A percentile compares a stretch with the other conserved stretches of the same genome.
Evolutionary conservation across 2,113 vertebrate species (phyloP).

Genomic region (Psammodynastes pulverulentus): DNA sequence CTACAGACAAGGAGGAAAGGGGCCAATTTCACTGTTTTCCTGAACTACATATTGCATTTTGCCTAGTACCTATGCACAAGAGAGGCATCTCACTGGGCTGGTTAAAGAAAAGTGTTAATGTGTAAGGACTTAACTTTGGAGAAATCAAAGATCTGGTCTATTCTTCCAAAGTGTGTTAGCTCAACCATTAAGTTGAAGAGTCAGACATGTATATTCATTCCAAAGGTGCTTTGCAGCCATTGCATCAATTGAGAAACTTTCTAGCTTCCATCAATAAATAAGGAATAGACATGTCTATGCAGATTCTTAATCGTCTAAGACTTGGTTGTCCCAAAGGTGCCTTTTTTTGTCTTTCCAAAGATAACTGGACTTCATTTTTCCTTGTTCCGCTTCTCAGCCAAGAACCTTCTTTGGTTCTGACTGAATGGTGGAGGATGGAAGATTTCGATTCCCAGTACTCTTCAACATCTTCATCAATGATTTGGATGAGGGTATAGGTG

Average conservation of each 20-base stretch:
- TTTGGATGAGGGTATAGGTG: too few relatives aligned
- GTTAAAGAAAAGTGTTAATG: conserved; percentile 79
- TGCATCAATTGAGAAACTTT: neutral
- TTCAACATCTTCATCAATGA: too few relatives aligned
- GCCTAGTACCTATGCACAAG: conserved; percentile 76
- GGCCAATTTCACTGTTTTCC: conserved; percentile 76
- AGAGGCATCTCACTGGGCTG: conserved; percentile 73
- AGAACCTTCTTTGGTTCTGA: neutral
- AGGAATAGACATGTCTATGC: neutral
- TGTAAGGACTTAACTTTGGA: conserved; percentile 85
- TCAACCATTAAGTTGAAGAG: neutral
- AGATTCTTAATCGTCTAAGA: neutral
- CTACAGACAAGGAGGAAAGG: conserved; percentile 55
- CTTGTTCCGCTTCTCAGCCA: neutral
- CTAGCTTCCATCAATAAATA: neutral
- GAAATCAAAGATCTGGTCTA: conserved; percentile 56
- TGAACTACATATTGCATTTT: conserved; percentile 81
- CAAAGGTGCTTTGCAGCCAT: neutral
- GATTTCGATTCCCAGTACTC: neutral
- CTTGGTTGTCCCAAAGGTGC: neutral
- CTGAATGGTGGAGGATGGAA: neutral
- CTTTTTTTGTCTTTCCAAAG: neutral
- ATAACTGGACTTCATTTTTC: neutral
- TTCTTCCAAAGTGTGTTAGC: neutral
- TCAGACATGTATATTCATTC: neutral